Conservation (phyloP, 2,888 invertebrate genomes). For the Napeogenes inachia region DNA sequence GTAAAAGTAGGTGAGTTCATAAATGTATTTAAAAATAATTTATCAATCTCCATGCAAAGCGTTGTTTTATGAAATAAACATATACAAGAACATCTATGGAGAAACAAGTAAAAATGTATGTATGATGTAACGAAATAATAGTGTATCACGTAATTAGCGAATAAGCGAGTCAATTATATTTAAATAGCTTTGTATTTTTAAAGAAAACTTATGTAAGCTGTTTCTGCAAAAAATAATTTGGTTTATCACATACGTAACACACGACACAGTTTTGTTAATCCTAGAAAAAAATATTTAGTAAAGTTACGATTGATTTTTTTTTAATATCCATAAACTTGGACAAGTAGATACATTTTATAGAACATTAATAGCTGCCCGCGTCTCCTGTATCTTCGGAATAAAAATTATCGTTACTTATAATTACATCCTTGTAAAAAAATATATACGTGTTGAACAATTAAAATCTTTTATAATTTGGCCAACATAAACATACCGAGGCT, state of each 20-base stretch:
- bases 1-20: constrained; percentile 16
- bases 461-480: no score
- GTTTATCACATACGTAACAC: background rate
- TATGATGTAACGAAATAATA: constrained; percentile 24
- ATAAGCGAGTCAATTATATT: constrained; percentile 27
- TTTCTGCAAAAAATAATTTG: constrained; percentile 15
- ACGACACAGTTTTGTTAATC: constrained; percentile 8
- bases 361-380: no score
- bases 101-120: constrained; percentile 31
- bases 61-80: constrained; percentile 19
- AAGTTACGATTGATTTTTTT: background rate
- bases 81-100: constrained; percentile 23
- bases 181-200: constrained; percentile 14
- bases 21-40: constrained; percentile 9
- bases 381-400: no score
- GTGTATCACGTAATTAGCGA: constrained; percentile 31
- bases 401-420: no score
- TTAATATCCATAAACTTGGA: no score
- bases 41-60: constrained; percentile 19
- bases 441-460: no score
- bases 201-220: constrained; percentile 18
- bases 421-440: no score
- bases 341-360: no score
- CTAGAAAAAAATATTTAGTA: constrained; percentile 3
- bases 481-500: no score